Evolutionary conservation across 2,888 invertebrate species (phyloP).

Genomic region (Stegophylla sp.): DNA sequence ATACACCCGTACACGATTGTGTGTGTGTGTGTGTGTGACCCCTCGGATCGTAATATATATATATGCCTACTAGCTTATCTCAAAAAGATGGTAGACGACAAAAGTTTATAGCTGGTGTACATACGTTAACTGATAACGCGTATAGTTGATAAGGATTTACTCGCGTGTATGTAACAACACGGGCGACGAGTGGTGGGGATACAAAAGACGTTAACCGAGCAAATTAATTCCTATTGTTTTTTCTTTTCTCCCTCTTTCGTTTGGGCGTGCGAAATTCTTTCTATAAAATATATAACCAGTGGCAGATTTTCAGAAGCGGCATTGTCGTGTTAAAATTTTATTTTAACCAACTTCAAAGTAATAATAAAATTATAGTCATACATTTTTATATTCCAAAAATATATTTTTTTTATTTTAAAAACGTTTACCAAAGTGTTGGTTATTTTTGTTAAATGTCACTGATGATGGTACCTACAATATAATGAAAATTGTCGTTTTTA

Average conservation of each 20-base stretch:
- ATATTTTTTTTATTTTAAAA: no score
- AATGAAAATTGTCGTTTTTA: no score
- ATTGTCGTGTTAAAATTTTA: no score
- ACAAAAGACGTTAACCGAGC: neutral
- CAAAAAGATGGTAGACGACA: neutral
- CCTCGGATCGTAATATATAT: slow-evolving; percentile 12
- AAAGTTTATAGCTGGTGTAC: neutral
- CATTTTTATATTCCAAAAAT: no score
- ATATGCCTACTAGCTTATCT: no score
- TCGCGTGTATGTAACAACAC: neutral
- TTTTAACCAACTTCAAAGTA: no score
- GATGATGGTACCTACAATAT: no score
- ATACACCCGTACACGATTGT: neutral
- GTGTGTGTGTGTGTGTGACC: slow-evolving; percentile 14
- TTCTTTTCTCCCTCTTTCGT: neutral
- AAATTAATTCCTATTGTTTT: neutral
- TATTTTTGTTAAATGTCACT: no score
- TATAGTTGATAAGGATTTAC: neutral
- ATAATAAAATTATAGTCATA: no score
- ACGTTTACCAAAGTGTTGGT: no score
- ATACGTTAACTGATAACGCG: neutral
- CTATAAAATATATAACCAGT: no score
- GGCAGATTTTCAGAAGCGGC: no score
- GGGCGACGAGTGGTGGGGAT: neutral
- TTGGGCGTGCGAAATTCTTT: neutral